A percentile compares a stretch with the other conserved stretches of the same genome.
phyloP scores from a whole-genome alignment of 2,113 vertebrate species.

The Echinops telfairi region DNA sequence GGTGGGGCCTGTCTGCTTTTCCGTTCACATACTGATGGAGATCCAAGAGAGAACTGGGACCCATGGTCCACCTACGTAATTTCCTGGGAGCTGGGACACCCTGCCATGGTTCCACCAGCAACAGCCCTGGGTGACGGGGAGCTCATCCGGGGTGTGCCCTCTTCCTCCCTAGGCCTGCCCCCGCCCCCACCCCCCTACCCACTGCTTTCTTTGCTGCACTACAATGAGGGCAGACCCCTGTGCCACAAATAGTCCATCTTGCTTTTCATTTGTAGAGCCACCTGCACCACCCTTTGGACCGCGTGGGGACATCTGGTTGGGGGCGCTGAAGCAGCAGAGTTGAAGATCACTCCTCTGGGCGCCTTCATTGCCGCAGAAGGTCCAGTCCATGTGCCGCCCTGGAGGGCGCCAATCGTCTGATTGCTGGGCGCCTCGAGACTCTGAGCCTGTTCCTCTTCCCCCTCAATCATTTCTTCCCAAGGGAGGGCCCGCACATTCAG shows the following conservation, averaged over 20 bases:
- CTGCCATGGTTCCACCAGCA: neutral
- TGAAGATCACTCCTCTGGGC: neutral
- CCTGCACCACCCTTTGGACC: neutral
- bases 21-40: neutral
- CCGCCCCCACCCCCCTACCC: neutral
- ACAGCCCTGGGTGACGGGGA: neutral
- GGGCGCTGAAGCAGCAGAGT: neutral
- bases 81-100: too few relatives aligned
- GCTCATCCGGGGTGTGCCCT: neutral
- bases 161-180: neutral
- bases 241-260: neutral
- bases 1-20: too few relatives aligned
- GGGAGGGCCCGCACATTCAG: neutral
- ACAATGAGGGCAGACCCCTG: neutral
- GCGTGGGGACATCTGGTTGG: neutral
- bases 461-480: neutral
- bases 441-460: neutral
- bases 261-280: neutral
- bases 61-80: neutral
- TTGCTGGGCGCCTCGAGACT: neutral
- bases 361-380: neutral
- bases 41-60: neutral
- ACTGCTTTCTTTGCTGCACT: neutral
- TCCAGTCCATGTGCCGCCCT: neutral
- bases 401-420: neutral